These are phyloP conservation scores for Psephotus haematonotus DNA, from an alignment of 2,113 vertebrate species.

Conservation along the genomic window DNA sequence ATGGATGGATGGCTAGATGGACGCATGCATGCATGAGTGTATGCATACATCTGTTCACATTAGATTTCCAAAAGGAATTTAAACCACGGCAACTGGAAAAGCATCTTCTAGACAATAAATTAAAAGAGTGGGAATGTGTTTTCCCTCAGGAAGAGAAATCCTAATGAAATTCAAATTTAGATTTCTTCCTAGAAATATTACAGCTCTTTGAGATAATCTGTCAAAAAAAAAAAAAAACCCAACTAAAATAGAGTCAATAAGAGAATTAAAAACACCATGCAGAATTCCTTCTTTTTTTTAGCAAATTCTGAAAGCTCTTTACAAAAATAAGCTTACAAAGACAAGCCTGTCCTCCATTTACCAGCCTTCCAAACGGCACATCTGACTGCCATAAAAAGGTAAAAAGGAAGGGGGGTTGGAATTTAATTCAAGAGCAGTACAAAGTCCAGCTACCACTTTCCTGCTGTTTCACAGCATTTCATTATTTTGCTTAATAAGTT, in stretches of 20 bases:
- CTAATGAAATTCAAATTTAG: slow-evolving; percentile 22
- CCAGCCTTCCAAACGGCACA: slow-evolving; percentile 67
- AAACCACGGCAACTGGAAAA: slow-evolving; percentile 28
- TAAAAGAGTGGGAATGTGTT: neutral
- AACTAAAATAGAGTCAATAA: slow-evolving; percentile 37
- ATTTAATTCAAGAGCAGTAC: slow-evolving; percentile 79
- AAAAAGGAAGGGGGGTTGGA: slow-evolving; percentile 47
- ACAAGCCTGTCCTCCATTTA: slow-evolving; percentile 58
- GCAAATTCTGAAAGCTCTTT: slow-evolving; percentile 56
- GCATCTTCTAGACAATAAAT: slow-evolving; percentile 10
- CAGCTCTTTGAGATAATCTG: slow-evolving; percentile 42
- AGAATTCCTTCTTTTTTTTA: slow-evolving; percentile 47
- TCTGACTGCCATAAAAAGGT: slow-evolving; percentile 68
- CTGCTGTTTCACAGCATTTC: slow-evolving; percentile 80
- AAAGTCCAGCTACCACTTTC: slow-evolving; percentile 76
- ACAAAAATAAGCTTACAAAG: slow-evolving; percentile 70
- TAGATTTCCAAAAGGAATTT: slow-evolving; percentile 29
- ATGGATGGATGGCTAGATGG: neutral
- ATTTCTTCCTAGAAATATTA: slow-evolving; percentile 17
- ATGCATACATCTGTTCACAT: neutral
- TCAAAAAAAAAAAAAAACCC: slow-evolving; percentile 29
- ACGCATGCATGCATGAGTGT: neutral
- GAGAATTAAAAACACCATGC: neutral
- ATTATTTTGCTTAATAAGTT: slow-evolving; percentile 87
- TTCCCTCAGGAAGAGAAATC: slow-evolving; percentile 33